These are phyloP conservation scores for Temnothorax nylanderi DNA, from an alignment of 1,140 invertebrate genomes.

Conservation along the genomic window DNA sequence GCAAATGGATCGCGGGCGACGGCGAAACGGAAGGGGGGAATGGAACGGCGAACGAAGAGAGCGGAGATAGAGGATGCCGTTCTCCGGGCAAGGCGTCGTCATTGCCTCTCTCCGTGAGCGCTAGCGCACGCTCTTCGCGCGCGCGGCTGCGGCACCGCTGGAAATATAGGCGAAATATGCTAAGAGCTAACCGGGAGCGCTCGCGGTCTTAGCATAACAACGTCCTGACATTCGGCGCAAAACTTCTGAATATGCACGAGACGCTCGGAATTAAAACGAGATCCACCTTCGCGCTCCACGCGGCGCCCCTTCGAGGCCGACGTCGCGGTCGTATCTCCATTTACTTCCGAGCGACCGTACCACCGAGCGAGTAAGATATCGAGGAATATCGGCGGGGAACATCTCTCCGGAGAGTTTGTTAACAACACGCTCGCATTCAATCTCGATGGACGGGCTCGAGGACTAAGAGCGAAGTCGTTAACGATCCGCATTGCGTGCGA, in stretches of 20 bases:
- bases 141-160: conserved; percentile 58
- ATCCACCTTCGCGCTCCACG: conserved; percentile 57
- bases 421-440: not conserved
- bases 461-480: conserved; percentile 31
- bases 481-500: conserved; percentile 40
- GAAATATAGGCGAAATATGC: conserved; percentile 80
- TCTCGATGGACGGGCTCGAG: not conserved
- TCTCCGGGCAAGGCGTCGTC: not conserved
- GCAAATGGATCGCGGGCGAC: conserved; percentile 64
- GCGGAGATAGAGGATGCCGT: not conserved
- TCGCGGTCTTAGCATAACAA: conserved; percentile 80
- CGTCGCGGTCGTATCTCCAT: conserved; percentile 20
- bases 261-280: conserved; percentile 67
- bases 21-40: not conserved
- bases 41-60: not conserved
- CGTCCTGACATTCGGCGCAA: conserved; percentile 78
- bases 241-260: conserved; percentile 79
- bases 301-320: not conserved
- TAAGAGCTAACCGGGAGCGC: conserved; percentile 72
- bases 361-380: conserved; percentile 18
- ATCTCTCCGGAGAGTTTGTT: conserved; percentile 19
- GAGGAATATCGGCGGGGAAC: conserved; percentile 53
- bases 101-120: conserved; percentile 14
- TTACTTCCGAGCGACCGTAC: not conserved
- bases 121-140: conserved; percentile 42